phyloP scores from a whole-genome alignment of 2,888 invertebrate genomes.

The Platypus cylindrus region DNA sequence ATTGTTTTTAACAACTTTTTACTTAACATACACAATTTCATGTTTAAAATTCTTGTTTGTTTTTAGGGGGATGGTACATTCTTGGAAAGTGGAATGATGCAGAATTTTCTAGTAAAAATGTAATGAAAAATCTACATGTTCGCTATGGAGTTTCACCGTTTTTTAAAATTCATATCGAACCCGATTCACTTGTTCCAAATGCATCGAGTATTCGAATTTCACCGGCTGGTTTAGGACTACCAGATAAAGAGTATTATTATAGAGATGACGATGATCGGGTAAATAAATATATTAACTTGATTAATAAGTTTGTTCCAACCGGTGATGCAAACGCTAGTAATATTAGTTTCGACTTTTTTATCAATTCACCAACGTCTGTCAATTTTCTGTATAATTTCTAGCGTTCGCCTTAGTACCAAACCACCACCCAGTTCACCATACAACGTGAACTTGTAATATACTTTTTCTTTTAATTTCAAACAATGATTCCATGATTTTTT shows the following conservation, averaged over 20 bases:
- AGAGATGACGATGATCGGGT: conserved; percentile 34
- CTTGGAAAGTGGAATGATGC: conserved; percentile 33
- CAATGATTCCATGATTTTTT: conserved; percentile 6
- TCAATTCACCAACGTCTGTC: no score
- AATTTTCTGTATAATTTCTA: no score
- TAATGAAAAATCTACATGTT: conserved; percentile 35
- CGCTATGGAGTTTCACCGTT: conserved; percentile 39
- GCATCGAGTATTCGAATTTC: conserved; percentile 40
- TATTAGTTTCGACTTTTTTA: no score
- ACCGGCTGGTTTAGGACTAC: conserved; percentile 42
- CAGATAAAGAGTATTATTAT: conserved; percentile 40
- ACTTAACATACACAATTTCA: no score
- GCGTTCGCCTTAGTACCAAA: no score
- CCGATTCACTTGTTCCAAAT: conserved; percentile 36
- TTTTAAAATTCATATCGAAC: conserved; percentile 40
- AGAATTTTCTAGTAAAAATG: conserved; percentile 33
- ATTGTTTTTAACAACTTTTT: no score
- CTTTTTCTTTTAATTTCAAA: no score
- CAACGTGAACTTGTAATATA: no score
- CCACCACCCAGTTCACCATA: no score
- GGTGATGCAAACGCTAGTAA: no score
- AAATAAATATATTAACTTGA: conserved; percentile 22
- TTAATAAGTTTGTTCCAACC: no score
- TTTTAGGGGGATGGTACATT: conserved; percentile 43
- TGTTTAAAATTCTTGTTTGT: no score